phyloP scores from a whole-genome alignment of 2,113 vertebrate genomes.

The Tinamus guttatus region DNA sequence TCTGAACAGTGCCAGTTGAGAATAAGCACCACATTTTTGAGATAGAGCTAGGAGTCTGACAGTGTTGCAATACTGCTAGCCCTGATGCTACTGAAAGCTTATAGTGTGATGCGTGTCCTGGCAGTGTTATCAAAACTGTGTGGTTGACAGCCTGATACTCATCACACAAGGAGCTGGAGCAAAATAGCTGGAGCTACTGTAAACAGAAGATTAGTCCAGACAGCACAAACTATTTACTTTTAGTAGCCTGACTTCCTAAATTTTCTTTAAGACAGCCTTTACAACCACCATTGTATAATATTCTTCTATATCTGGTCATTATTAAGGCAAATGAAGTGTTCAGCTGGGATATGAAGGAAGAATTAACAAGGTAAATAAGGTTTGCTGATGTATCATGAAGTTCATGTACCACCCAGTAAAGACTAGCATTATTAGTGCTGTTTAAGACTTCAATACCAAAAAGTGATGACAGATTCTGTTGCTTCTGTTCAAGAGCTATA shows the following conservation, averaged over 20 bases:
- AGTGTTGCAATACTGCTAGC: not conserved
- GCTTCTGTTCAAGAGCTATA: not conserved
- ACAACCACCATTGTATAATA: not conserved
- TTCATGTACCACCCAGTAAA: not conserved
- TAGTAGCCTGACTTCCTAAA: not conserved
- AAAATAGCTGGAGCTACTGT: accelerated
- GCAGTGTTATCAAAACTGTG: not conserved
- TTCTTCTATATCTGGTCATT: not conserved
- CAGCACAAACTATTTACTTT: not conserved
- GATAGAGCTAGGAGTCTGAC: not conserved
- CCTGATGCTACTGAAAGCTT: not conserved
- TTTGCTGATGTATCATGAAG: not conserved
- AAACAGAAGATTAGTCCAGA: not conserved
- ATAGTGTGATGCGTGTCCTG: not conserved
- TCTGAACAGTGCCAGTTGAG: not conserved
- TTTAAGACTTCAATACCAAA: not conserved
- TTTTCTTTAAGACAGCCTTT: not conserved
- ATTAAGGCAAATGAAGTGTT: not conserved
- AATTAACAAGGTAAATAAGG: not conserved
- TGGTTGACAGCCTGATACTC: not conserved
- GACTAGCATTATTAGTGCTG: not conserved
- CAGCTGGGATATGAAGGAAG: not conserved
- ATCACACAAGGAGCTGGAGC: not conserved
- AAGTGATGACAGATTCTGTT: not conserved
- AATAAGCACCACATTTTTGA: not conserved